These are phyloP conservation scores for Distichodus sexfasciatus DNA, from an alignment of 2,797 vertebrate genomes.

Conservation along the genomic window DNA sequence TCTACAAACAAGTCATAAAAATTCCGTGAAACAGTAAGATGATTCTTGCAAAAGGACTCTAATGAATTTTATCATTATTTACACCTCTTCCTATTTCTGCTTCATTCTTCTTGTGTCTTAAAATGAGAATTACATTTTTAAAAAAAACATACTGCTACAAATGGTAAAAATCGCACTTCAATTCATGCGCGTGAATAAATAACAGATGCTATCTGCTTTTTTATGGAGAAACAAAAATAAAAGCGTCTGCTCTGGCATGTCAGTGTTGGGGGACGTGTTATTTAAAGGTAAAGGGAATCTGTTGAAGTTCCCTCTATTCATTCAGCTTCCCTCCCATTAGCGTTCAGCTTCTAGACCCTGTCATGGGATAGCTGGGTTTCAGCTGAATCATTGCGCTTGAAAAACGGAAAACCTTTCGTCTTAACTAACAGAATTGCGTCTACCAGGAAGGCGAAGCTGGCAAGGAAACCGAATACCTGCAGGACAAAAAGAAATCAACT, in stretches of 20 bases:
- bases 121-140: not conserved
- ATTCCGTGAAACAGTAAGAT: no score
- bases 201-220: not conserved
- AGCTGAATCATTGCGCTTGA: accelerated
- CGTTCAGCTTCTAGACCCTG: slow-evolving; percentile 57
- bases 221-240: not conserved
- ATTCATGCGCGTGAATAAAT: not conserved
- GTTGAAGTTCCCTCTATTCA: not conserved
- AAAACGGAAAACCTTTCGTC: slow-evolving; percentile 32
- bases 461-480: slow-evolving; percentile 83
- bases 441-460: slow-evolving; percentile 57
- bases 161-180: not conserved
- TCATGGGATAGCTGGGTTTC: accelerated
- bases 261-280: not conserved
- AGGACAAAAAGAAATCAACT: not conserved
- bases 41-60: no score
- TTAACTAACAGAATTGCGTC: slow-evolving; percentile 51
- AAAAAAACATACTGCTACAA: not conserved
- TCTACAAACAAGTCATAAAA: no score
- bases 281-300: not conserved
- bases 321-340: not conserved
- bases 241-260: not conserved
- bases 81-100: no score
- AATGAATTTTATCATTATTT: no score
- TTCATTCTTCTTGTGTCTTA: not conserved